These are phyloP conservation scores for Patella vulgata DNA, from an alignment of 1,140 invertebrate species.

Conservation along the genomic window DNA sequence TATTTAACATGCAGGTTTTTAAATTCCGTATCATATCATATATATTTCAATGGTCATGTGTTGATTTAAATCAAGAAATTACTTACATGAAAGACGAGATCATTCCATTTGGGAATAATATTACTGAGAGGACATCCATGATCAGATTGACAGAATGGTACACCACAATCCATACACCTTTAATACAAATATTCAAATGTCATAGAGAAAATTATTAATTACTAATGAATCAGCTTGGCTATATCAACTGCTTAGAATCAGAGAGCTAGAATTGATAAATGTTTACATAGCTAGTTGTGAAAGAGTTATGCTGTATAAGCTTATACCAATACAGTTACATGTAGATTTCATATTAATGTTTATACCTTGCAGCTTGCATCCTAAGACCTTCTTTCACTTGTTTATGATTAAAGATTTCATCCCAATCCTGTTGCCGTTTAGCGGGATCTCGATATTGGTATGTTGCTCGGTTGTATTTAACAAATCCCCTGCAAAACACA, in stretches of 20 bases:
- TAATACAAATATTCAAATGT: slow-evolving; percentile 3
- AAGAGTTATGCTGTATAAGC: too few species aligned
- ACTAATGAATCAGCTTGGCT: too few species aligned
- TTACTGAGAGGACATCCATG: slow-evolving; percentile 98
- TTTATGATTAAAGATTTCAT: slow-evolving; percentile 93
- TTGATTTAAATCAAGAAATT: neutral
- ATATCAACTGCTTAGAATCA: too few species aligned
- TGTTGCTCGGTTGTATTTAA: slow-evolving; percentile 93
- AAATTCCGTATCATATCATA: too few species aligned
- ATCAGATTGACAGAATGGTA: slow-evolving; percentile 97
- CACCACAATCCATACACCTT: slow-evolving; percentile 98
- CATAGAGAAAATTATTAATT: too few species aligned
- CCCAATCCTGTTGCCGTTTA: slow-evolving; percentile 91
- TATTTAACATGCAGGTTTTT: too few species aligned
- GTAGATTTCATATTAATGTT: too few species aligned
- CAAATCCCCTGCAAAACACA: slow-evolving; percentile 80
- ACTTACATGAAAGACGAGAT: slow-evolving; percentile 84
- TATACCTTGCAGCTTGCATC: slow-evolving; percentile 87
- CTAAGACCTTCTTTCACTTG: slow-evolving; percentile 87
- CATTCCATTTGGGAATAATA: slow-evolving; percentile 99
- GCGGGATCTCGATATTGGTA: slow-evolving; percentile 84
- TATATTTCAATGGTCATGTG: too few species aligned
- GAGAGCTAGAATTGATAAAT: too few species aligned
- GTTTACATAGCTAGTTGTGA: too few species aligned
- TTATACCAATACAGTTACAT: too few species aligned